Conservation (phyloP, 2,113 vertebrate genomes). For the Trinectes maculatus region DNA sequence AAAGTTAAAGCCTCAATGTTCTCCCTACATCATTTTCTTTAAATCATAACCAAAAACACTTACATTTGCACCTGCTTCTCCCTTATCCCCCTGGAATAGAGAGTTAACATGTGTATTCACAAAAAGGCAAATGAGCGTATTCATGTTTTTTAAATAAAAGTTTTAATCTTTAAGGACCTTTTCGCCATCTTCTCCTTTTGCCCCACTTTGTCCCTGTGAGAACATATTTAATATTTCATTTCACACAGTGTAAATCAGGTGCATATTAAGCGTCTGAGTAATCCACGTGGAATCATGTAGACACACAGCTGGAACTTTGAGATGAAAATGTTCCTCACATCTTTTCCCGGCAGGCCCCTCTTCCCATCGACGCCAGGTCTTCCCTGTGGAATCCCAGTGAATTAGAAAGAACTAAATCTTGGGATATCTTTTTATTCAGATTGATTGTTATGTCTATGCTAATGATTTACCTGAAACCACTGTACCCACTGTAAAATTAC, state of each 20-base stretch:
- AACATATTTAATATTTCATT: rapidly evolving
- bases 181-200: constrained; percentile 72
- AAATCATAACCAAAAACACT: constrained; percentile 23
- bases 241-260: neutral
- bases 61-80: constrained; percentile 75
- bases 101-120: neutral
- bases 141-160: neutral
- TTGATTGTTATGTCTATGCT: no score
- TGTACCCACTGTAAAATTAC: no score
- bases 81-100: constrained; percentile 77
- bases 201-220: constrained; percentile 76
- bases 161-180: constrained; percentile 67
- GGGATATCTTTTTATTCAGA: no score
- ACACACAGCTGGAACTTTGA: neutral
- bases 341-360: constrained; percentile 78
- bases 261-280: neutral
- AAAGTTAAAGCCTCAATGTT: neutral
- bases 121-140: neutral
- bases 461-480: no score
- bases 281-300: constrained; percentile 8
- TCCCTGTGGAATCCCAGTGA: constrained; percentile 79
- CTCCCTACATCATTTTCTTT: neutral
- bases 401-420: no score
- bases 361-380: constrained; percentile 83
- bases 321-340: constrained; percentile 66